Percentiles rank a stretch among this genome's conserved stretches.
Evolutionary conservation across 2,113 vertebrate species (phyloP).

Genomic region (Argyrosomus japonicus): DNA sequence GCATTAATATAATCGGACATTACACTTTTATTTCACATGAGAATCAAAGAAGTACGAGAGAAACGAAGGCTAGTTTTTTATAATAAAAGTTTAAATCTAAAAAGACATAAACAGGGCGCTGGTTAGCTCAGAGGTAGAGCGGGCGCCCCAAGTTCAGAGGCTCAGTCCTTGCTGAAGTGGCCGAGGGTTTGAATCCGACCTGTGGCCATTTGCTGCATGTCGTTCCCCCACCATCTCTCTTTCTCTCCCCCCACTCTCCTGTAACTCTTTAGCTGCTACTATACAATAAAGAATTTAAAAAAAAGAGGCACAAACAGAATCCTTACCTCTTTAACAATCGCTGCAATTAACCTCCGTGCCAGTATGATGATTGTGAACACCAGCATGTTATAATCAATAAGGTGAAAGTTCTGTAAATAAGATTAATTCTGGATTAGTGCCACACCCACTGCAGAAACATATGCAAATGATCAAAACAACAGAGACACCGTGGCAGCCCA

Average conservation of each 20-base stretch:
- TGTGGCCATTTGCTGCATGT: no score
- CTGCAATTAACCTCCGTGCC: constrained; percentile 93
- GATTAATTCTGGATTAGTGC: constrained; percentile 8
- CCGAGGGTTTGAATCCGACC: no score
- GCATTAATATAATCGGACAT: not conserved
- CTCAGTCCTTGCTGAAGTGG: no score
- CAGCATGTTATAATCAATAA: constrained; percentile 99
- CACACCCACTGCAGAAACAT: not conserved
- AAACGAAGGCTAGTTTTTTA: not conserved
- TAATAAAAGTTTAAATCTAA: not conserved
- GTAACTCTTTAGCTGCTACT: no score
- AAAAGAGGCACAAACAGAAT: not conserved
- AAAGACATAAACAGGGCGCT: not conserved
- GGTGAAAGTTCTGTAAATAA: constrained; percentile 94
- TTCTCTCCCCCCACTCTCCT: no score
- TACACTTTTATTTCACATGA: not conserved
- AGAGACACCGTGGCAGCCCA: not conserved
- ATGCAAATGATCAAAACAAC: not conserved
- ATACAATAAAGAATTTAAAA: no score
- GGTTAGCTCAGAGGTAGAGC: no score
- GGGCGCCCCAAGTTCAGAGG: no score
- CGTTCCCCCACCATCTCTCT: no score
- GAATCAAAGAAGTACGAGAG: not conserved
- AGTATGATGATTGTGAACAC: constrained; percentile 94
- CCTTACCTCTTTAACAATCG: constrained; percentile 96